Percentiles rank a stretch among this genome's conserved stretches.
phyloP scores from a whole-genome alignment of 1,140 invertebrate species.

The Aphis craccivora region DNA sequence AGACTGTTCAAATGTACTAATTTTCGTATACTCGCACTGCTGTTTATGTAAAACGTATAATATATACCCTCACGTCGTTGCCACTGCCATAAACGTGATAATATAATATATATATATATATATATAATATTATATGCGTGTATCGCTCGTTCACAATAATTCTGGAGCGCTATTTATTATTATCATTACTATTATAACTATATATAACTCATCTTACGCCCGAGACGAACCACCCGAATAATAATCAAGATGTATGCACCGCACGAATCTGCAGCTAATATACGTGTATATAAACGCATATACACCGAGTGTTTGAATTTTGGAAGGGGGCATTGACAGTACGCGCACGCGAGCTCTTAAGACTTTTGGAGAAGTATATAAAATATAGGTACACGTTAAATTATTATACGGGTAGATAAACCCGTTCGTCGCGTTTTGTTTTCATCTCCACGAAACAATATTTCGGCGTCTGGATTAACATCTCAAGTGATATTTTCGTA shows the following conservation, averaged over 20 bases:
- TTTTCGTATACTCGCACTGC: background rate
- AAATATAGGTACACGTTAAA: background rate
- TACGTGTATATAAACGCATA: background rate
- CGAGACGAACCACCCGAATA: background rate
- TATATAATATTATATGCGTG: background rate
- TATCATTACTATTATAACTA: background rate
- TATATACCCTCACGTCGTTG: background rate
- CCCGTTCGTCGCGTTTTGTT: background rate
- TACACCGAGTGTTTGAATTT: background rate
- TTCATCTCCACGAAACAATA: background rate
- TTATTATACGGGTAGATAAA: background rate
- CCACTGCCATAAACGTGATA: background rate
- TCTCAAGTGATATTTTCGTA: background rate
- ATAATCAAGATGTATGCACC: conserved; percentile 12
- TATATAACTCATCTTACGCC: background rate
- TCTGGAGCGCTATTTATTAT: background rate
- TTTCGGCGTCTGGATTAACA: background rate
- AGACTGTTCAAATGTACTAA: conserved; percentile 23
- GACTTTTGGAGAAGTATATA: background rate
- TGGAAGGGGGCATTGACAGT: background rate
- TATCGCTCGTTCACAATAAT: background rate
- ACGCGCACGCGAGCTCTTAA: background rate
- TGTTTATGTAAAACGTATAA: background rate
- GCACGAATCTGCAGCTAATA: background rate
- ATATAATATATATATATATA: background rate